Conservation (phyloP, 1,140 invertebrate species). For the Nephila pilipes region DNA sequence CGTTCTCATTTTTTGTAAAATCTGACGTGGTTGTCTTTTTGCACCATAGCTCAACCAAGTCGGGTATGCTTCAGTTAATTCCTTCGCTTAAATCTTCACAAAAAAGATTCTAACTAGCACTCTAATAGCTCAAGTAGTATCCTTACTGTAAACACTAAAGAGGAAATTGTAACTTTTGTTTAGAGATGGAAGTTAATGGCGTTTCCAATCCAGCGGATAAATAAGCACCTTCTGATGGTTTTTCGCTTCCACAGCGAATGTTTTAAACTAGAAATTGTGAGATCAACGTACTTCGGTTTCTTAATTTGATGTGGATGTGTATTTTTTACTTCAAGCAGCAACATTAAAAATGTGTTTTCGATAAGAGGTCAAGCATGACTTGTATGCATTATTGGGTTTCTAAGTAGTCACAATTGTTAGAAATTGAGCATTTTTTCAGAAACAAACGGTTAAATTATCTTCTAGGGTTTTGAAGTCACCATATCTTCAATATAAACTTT, state of each 20-base stretch:
- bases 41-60: slow-evolving; percentile 46
- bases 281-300: not conserved
- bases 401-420: not conserved
- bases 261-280: not conserved
- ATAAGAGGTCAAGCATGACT: not conserved
- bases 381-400: not conserved
- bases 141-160: not conserved
- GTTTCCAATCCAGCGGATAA: not conserved
- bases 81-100: not conserved
- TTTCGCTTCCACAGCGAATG: not conserved
- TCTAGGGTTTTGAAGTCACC: too few relatives aligned
- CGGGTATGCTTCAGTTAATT: slow-evolving; percentile 50
- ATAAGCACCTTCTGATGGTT: not conserved
- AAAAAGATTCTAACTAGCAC: slow-evolving; percentile 24
- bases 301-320: not conserved
- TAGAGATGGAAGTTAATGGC: not conserved
- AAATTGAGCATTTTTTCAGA: too few relatives aligned
- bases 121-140: slow-evolving; percentile 13
- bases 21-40: not conserved
- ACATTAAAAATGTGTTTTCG: not conserved
- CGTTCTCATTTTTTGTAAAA: slow-evolving; percentile 24
- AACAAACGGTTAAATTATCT: too few relatives aligned
- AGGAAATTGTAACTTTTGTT: slow-evolving; percentile 26
- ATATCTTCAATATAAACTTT: too few relatives aligned
- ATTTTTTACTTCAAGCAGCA: not conserved